Conservation (phyloP, 1,140 invertebrate genomes). For the Paracyclopina nana region DNA sequence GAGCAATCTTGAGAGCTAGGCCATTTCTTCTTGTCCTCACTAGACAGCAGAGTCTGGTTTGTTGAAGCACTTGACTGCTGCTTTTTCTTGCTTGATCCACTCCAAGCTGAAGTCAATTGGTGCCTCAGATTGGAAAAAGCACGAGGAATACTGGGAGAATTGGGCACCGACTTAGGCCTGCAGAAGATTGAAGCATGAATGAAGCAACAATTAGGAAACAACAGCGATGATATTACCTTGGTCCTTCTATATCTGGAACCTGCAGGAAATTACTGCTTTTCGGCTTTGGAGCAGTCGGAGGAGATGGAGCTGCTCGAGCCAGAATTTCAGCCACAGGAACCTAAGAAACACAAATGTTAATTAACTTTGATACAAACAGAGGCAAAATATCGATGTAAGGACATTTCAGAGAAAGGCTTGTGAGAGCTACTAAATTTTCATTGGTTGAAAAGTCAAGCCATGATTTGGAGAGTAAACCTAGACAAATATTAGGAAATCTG, state of each 20-base stretch:
- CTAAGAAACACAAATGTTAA: constrained; percentile 17
- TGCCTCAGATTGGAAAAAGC: constrained; percentile 61
- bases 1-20: constrained; percentile 75
- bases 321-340: constrained; percentile 69
- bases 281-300: constrained; percentile 40
- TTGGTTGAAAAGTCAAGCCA: too few relatives aligned
- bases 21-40: constrained; percentile 77
- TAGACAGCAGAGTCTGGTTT: constrained; percentile 31
- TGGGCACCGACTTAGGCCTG: constrained; percentile 74
- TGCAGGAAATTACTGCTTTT: constrained; percentile 69
- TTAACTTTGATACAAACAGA: not conserved
- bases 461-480: too few relatives aligned
- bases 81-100: constrained; percentile 54
- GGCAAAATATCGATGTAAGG: too few relatives aligned
- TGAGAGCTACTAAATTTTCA: too few relatives aligned
- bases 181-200: not conserved
- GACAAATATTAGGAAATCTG: too few relatives aligned
- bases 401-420: too few relatives aligned
- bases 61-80: too few relatives aligned
- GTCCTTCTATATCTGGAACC: constrained; percentile 22
- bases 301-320: constrained; percentile 55
- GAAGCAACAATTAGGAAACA: too few relatives aligned
- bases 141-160: constrained; percentile 80
- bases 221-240: not conserved
- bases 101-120: constrained; percentile 72